A percentile compares a stretch with the other conserved stretches of the same genome.
Conservation (phyloP, 2,888 invertebrate genomes). For the Drosophila robusta region DNA sequence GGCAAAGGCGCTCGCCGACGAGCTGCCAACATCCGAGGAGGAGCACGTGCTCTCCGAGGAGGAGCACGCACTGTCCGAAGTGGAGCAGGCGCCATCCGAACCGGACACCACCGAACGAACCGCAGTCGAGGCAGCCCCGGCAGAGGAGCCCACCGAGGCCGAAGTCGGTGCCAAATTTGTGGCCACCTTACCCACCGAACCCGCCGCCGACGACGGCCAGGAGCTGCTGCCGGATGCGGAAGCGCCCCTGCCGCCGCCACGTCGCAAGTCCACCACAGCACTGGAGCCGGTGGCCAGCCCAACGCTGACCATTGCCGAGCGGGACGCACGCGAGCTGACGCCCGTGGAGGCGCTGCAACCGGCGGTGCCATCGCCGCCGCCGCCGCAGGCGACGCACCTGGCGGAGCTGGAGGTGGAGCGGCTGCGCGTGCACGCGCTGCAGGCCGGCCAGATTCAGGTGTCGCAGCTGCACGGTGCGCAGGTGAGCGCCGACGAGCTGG, state of each 20-base stretch:
- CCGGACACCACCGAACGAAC: slow-evolving; percentile 21
- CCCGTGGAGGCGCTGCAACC: slow-evolving; percentile 54
- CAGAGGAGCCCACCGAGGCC: slow-evolving; percentile 63
- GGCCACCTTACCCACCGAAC: slow-evolving; percentile 70
- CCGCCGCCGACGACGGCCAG: slow-evolving; percentile 37
- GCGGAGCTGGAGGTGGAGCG: slow-evolving; percentile 92
- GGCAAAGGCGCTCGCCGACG: slow-evolving; percentile 36
- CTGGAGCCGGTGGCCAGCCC: slow-evolving; percentile 56
- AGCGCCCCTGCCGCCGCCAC: slow-evolving; percentile 76
- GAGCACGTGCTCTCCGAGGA: slow-evolving; percentile 36
- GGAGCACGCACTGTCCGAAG: slow-evolving; percentile 14
- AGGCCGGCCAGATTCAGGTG: slow-evolving; percentile 92
- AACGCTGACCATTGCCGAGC: slow-evolving; percentile 53
- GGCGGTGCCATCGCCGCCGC: too few relatives aligned
- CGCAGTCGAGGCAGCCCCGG: slow-evolving; percentile 24
- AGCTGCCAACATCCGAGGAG: slow-evolving; percentile 38
- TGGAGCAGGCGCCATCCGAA: slow-evolving; percentile 34
- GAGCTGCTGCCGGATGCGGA: slow-evolving; percentile 31
- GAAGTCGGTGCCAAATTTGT: slow-evolving; percentile 58
- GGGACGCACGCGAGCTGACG: slow-evolving; percentile 39
- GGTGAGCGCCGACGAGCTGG: slow-evolving; percentile 90
- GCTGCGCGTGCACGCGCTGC: slow-evolving; percentile 91
- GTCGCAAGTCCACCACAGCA: slow-evolving; percentile 80
- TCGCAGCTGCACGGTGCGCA: slow-evolving; percentile 92
- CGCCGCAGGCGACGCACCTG: slow-evolving; percentile 84